These are phyloP conservation scores for Brachypodius melanocephalos DNA, from an alignment of 2,113 vertebrate genomes.

Conservation along the genomic window DNA sequence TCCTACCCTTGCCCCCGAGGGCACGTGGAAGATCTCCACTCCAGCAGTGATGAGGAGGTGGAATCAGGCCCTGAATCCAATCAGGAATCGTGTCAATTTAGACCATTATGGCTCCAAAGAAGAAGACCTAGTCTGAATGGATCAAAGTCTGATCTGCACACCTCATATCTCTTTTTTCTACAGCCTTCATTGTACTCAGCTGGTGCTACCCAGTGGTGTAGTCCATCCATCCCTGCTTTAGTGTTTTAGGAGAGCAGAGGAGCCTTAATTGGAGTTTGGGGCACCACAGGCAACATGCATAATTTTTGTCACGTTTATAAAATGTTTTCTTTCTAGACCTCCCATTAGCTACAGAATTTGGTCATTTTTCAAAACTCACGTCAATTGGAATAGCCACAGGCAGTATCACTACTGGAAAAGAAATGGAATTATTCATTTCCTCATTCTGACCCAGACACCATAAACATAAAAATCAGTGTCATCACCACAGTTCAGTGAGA, in stretches of 20 bases:
- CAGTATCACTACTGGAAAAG: not conserved
- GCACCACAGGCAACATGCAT: not conserved
- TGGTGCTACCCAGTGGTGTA: not conserved
- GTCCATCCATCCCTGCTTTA: not conserved
- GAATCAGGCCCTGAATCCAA: not conserved
- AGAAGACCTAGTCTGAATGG: not conserved
- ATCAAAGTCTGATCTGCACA: not conserved
- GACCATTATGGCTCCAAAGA: not conserved
- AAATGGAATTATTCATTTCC: not conserved
- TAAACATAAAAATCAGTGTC: not conserved
- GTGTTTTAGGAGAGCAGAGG: not conserved
- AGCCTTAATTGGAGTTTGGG: not conserved
- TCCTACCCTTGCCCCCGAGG: not conserved
- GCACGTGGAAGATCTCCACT: fast-evolving
- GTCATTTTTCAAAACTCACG: not conserved
- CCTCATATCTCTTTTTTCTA: not conserved
- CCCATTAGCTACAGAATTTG: not conserved
- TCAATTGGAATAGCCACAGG: not conserved
- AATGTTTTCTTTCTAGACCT: not conserved
- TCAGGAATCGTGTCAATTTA: not conserved
- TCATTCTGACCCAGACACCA: not conserved
- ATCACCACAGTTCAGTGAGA: not conserved
- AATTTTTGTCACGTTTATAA: not conserved
- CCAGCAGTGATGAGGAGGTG: not conserved
- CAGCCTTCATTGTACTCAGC: not conserved